Conservation (phyloP, 2,113 vertebrate species). For the Lophochroa leadbeateri region DNA sequence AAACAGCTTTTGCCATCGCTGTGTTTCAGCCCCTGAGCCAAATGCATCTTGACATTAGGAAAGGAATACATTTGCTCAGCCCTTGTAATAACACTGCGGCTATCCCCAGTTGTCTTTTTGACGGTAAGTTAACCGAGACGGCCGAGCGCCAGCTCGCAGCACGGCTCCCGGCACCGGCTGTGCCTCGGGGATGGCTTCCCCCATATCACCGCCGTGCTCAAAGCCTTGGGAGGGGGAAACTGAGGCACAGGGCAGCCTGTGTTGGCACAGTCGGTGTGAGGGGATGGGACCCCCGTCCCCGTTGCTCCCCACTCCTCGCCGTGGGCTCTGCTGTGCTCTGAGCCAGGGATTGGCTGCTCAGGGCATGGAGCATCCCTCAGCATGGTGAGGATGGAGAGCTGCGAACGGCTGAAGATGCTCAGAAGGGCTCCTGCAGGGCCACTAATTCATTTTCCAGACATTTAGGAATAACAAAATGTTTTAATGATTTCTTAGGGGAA, state of each 20-base stretch:
- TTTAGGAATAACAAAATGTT: conserved; percentile 82
- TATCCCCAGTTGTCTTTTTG: conserved; percentile 57
- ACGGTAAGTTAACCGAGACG: conserved; percentile 20
- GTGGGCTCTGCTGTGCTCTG: neutral
- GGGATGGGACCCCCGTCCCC: neutral
- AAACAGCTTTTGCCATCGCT: conserved; percentile 58
- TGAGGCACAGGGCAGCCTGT: neutral
- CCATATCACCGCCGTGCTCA: rapidly evolving
- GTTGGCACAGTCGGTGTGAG: neutral
- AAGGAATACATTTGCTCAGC: conserved; percentile 71
- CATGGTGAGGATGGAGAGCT: neutral
- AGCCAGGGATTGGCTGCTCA: rapidly evolving
- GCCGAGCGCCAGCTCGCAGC: neutral
- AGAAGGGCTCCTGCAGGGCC: conserved; percentile 71
- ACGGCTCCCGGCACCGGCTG: neutral
- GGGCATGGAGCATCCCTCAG: neutral
- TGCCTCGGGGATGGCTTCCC: neutral
- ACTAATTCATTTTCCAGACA: conserved; percentile 78
- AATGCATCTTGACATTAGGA: conserved; percentile 71
- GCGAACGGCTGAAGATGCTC: conserved; percentile 19
- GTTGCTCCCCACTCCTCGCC: neutral
- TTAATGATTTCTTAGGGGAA: conserved; percentile 82
- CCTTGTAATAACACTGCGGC: conserved; percentile 61
- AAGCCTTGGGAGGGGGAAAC: neutral
- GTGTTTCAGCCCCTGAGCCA: conserved; percentile 63